Evolutionary conservation across 1,140 invertebrate genomes (phyloP).

Genomic region (Atta colombica): DNA sequence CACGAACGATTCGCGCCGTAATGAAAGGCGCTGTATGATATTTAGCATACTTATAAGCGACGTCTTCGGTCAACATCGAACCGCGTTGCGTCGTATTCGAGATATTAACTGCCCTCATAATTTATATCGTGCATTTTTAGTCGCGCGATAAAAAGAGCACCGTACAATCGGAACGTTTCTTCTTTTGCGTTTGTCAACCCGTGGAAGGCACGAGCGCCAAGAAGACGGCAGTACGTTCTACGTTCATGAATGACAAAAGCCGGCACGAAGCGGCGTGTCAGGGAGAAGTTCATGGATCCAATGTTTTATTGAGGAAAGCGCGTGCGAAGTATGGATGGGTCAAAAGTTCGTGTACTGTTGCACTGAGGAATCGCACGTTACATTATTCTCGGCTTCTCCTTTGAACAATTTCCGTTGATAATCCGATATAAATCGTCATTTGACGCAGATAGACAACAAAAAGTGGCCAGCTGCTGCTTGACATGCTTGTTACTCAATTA

Average conservation of each 20-base stretch:
- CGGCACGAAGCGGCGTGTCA: neutral
- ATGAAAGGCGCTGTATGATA: neutral
- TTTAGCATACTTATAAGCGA: neutral
- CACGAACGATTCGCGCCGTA: neutral
- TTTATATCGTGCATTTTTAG: neutral
- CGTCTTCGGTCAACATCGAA: neutral
- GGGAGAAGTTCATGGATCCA: neutral
- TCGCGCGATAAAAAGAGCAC: neutral
- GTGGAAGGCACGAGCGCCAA: neutral
- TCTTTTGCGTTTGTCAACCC: neutral
- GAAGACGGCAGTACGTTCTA: conserved; percentile 7
- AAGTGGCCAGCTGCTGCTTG: neutral
- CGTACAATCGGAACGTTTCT: neutral
- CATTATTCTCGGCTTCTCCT: neutral
- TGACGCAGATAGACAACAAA: neutral
- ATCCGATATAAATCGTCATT: conserved; percentile 24
- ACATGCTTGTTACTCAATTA: neutral
- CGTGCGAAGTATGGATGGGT: conserved; percentile 32
- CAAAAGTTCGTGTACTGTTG: conserved; percentile 44
- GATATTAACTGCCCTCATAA: conserved; percentile 13
- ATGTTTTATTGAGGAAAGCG: conserved; percentile 38
- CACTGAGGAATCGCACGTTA: conserved; percentile 7
- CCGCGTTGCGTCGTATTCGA: neutral
- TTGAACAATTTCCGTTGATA: conserved; percentile 7
- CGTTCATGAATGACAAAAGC: conserved; percentile 48